These are phyloP conservation scores for Siderastrea radians DNA, from an alignment of 92 coral and sea anemone genomes.

Conservation along the genomic window DNA sequence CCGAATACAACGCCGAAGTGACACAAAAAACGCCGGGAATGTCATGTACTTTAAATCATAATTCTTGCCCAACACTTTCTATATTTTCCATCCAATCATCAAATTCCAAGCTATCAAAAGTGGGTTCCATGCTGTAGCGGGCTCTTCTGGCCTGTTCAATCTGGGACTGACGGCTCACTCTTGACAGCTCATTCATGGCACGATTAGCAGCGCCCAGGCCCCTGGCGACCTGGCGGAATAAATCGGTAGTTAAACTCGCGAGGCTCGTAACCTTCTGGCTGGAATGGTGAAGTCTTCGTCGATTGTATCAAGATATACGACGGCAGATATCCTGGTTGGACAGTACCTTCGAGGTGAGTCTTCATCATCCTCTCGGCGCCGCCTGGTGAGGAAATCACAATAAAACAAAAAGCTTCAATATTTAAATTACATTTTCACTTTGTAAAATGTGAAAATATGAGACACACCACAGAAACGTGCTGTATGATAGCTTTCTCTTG, in stretches of 20 bases:
- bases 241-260: background rate
- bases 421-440: too few species aligned
- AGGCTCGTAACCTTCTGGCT: slow-evolving; percentile 8
- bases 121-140: slow-evolving; percentile 17
- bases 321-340: slow-evolving; percentile 14
- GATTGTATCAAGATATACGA: slow-evolving; percentile 20
- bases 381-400: background rate
- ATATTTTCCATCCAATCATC: slow-evolving; percentile 43
- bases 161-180: slow-evolving; percentile 23
- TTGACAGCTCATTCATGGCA: slow-evolving; percentile 41
- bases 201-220: slow-evolving; percentile 41
- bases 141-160: slow-evolving; percentile 2
- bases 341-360: background rate
- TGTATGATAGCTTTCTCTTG: too few species aligned
- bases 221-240: slow-evolving; percentile 34
- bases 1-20: background rate
- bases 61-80: background rate
- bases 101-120: slow-evolving; percentile 9
- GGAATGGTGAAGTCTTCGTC: slow-evolving; percentile 43
- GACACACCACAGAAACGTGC: too few species aligned
- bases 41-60: background rate
- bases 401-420: too few species aligned
- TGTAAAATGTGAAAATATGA: too few species aligned
- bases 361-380: background rate
- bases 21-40: too few species aligned